Evolutionary conservation across 2,888 invertebrate species (phyloP).

Genomic region (Xestia rhomboidea): DNA sequence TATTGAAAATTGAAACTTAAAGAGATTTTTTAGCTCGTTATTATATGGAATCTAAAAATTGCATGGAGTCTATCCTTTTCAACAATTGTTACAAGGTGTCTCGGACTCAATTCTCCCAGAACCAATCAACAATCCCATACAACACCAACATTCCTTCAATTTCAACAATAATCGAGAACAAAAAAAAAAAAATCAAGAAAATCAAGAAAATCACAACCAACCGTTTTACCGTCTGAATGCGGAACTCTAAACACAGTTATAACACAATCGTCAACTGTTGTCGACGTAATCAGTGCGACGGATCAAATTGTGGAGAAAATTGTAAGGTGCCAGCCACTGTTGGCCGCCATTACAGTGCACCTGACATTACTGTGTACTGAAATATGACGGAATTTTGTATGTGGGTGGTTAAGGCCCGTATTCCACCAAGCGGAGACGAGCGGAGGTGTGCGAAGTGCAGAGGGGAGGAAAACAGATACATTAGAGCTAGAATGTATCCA

Average conservation of each 20-base stretch:
- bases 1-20: background rate
- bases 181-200: too few relatives aligned
- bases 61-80: background rate
- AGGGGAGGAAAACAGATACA: too few relatives aligned
- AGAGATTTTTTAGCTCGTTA: background rate
- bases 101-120: background rate
- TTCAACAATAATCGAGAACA: constrained; percentile 13
- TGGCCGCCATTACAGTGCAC: constrained; percentile 33
- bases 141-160: constrained; percentile 37
- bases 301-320: constrained; percentile 88
- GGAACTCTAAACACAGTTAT: constrained; percentile 67
- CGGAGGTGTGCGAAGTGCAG: too few relatives aligned
- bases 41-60: background rate
- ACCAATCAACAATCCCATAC: constrained; percentile 21
- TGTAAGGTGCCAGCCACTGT: constrained; percentile 72
- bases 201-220: constrained; percentile 33
- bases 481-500: too few relatives aligned
- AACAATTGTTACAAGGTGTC: background rate
- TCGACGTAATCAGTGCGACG: constrained; percentile 64
- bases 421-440: too few relatives aligned
- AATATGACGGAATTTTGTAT: constrained; percentile 70
- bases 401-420: constrained; percentile 44
- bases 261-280: constrained; percentile 67
- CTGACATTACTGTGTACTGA: constrained; percentile 76
- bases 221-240: constrained; percentile 58